Conservation (phyloP, 2,113 vertebrate species). For the Todiramphus saurophagus region DNA sequence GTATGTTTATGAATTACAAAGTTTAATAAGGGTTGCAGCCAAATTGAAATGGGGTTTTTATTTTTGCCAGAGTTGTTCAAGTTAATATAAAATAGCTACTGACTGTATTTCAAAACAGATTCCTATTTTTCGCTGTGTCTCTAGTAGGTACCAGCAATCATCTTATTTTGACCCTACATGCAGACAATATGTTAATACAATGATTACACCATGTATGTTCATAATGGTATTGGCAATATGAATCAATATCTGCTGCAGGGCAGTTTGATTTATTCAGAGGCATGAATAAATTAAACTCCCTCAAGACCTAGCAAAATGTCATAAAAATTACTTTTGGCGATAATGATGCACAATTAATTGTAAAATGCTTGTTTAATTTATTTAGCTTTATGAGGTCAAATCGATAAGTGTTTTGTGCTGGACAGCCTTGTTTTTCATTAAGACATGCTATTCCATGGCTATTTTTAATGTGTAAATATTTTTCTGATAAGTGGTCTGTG, state of each 20-base stretch:
- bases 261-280: conserved; percentile 84
- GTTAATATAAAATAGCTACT: neutral
- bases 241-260: conserved; percentile 85
- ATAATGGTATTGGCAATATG: conserved; percentile 84
- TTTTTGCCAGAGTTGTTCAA: neutral
- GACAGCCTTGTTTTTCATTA: conserved; percentile 59
- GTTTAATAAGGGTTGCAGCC: neutral
- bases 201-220: conserved; percentile 77
- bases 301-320: conserved; percentile 85
- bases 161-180: conserved; percentile 47
- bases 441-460: conserved; percentile 33
- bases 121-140: neutral
- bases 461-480: conserved; percentile 44
- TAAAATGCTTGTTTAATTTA: conserved; percentile 83
- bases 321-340: conserved; percentile 90
- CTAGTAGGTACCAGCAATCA: neutral
- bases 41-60: too few relatives aligned
- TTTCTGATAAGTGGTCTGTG: neutral
- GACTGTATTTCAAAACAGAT: neutral
- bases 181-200: conserved; percentile 51
- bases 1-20: neutral
- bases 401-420: conserved; percentile 84
- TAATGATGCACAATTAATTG: conserved; percentile 88
- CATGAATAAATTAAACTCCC: conserved; percentile 86
- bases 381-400: conserved; percentile 80